Percentiles rank a stretch among this genome's conserved stretches.
Conservation (phyloP, 2,797 vertebrate genomes). For the Mormyrops attenuatus region DNA sequence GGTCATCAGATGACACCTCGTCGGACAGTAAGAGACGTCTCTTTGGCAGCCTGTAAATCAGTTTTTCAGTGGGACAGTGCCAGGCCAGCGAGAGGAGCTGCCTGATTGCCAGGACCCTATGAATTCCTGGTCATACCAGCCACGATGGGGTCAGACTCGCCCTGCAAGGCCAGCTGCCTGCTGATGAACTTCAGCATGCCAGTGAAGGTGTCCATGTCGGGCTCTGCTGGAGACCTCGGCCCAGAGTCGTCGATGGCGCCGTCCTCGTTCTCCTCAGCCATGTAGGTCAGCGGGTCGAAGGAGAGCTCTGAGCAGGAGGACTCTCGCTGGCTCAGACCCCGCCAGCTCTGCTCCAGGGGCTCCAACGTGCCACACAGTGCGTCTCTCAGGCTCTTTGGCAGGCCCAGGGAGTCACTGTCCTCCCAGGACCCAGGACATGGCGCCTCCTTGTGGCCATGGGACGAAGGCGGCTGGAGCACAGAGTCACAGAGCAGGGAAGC, state of each 20-base stretch:
- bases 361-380: constrained; percentile 34
- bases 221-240: constrained; percentile 21
- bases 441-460: constrained; percentile 36
- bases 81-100: neutral
- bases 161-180: constrained; percentile 61
- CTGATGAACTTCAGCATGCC: constrained; percentile 66
- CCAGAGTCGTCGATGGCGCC: neutral
- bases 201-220: constrained; percentile 49
- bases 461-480: neutral
- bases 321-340: constrained; percentile 39
- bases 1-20: neutral
- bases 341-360: constrained; percentile 13
- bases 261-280: constrained; percentile 46
- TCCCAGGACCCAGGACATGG: constrained; percentile 41
- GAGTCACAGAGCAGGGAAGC: constrained; percentile 3
- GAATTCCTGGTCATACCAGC: neutral
- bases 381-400: constrained; percentile 54
- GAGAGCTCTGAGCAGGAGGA: constrained; percentile 53
- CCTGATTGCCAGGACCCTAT: neutral
- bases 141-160: constrained; percentile 47
- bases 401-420: constrained; percentile 55
- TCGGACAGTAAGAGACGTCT: neutral
- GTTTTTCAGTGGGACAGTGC: neutral
- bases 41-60: neutral
- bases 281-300: constrained; percentile 74